Evolutionary conservation across 2,888 invertebrate genomes (phyloP), one percentile per base, ranked within the genome.

Genomic region (Melipona beecheii): DNA sequence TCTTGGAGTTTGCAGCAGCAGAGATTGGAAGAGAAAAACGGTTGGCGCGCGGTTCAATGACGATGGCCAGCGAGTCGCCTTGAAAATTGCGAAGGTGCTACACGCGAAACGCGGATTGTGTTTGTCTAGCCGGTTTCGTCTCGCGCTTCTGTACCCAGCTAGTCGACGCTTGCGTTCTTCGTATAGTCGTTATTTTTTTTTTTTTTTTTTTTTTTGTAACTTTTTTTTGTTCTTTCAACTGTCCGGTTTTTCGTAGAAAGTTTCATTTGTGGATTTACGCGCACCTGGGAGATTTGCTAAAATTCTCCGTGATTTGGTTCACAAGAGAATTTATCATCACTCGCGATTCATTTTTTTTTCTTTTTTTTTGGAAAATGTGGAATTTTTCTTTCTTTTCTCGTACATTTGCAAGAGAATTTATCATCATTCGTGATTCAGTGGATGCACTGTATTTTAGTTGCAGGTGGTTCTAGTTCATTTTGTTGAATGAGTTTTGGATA

Each of bases 1-100:
- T 5, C 0, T 31, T 31, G n/a, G 4, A 24, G 9, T n/a, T 24
- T 19, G 24, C 5, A 56, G 36, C 21, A 17, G 4, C 17, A 9
- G 43, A 21, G 21, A 72, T 72, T 43, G 43, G 43, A 9, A 43
- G 43, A 43, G 43, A 43, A 43, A 43, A 43, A 43, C 43, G 43
- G 2, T 43, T 43, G 9, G 43, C 43, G 13, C 43, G 36, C 0
- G 1, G n/a, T 58, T 49, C 58, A 24, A 49, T 31, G 64, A 36
- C 31, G 64, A 64, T 52, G 17, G 2, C 49, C 17, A 43, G 13
- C 19, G 19, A n/a, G 65, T 77, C 13, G 56, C 78, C 78, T 78
- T 78, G 78, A 78, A 78, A 76, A 58, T 43, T 1, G 43, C 43
- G 43, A 11, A 43, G 11, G 11, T 11, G 43, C 43, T 36, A 36